Percentiles rank a stretch among this genome's conserved stretches.
phyloP scores from a whole-genome alignment of 2,888 invertebrate species.

The Ormyrus thymus region DNA sequence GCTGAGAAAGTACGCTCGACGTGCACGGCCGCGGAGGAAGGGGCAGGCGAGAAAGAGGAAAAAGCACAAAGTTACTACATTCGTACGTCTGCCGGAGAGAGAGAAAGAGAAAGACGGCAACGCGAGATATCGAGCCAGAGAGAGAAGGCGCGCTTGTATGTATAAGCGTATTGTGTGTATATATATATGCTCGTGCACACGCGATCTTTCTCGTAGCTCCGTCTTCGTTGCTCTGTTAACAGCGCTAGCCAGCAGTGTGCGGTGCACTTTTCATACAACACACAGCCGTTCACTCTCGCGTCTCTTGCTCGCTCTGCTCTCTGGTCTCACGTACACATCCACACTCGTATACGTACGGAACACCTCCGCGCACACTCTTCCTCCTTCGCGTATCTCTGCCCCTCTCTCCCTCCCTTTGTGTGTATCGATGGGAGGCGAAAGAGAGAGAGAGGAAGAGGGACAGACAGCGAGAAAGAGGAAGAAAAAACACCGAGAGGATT shows the following conservation, averaged over 20 bases:
- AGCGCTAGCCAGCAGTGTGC: slow-evolving; percentile 60
- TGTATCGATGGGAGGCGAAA: background rate
- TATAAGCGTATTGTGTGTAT: background rate
- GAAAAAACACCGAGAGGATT: slow-evolving; percentile 16
- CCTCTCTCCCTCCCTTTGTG: background rate
- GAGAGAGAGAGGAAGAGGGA: slow-evolving; percentile 22
- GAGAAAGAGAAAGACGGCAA: slow-evolving; percentile 14
- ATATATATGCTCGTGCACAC: background rate
- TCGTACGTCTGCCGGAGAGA: slow-evolving; percentile 7
- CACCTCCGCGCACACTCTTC: slow-evolving; percentile 41
- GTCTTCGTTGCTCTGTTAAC: slow-evolving; percentile 64
- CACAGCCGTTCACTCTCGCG: slow-evolving; percentile 68
- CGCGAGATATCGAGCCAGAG: slow-evolving; percentile 20
- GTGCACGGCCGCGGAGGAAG: background rate
- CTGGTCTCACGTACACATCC: slow-evolving; percentile 65
- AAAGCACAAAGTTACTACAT: slow-evolving; percentile 10
- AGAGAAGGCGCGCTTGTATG: slow-evolving; percentile 7
- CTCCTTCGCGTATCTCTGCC: slow-evolving; percentile 18
- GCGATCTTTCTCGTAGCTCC: slow-evolving; percentile 1
- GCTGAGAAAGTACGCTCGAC: background rate
- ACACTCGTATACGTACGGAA: slow-evolving; percentile 17
- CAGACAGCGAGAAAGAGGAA: slow-evolving; percentile 23
- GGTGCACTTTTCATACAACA: slow-evolving; percentile 32
- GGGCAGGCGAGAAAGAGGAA: slow-evolving; percentile 1
- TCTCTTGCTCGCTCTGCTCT: slow-evolving; percentile 63